Evolutionary conservation across 2,797 vertebrate genomes (phyloP).

Genomic region (Lophius americanus): DNA sequence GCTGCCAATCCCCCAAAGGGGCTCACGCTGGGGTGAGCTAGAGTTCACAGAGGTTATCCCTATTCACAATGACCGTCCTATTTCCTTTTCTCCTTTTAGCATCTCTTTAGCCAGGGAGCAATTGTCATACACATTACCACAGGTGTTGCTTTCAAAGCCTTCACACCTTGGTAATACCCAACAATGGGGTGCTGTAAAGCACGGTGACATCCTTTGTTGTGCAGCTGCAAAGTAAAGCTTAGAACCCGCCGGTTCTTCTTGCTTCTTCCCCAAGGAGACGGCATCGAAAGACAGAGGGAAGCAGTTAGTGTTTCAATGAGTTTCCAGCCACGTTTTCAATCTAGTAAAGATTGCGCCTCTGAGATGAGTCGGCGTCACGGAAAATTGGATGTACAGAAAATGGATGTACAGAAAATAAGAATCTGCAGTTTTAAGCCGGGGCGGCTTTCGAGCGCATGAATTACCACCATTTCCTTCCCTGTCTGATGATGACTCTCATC

Average conservation of each 20-base stretch:
- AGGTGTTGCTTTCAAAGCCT: conserved; percentile 84
- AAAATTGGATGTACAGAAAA: no score
- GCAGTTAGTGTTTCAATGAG: conserved; percentile 63
- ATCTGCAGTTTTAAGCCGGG: conserved; percentile 35
- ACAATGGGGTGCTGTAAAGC: conserved; percentile 80
- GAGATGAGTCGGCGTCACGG: conserved; percentile 44
- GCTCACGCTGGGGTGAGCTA: conserved; percentile 61
- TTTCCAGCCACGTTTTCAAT: conserved; percentile 61
- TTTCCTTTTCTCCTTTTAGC: conserved; percentile 79
- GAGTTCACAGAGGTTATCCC: conserved; percentile 60
- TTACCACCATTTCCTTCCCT: conserved; percentile 26
- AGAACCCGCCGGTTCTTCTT: conserved; percentile 69
- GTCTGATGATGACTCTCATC: conserved; percentile 36
- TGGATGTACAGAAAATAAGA: conserved; percentile 49
- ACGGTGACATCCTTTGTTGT: conserved; percentile 79
- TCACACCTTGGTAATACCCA: conserved; percentile 82
- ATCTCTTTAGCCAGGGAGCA: conserved; percentile 67
- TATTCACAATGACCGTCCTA: conserved; percentile 70
- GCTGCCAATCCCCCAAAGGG: conserved; percentile 65
- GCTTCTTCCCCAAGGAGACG: conserved; percentile 62
- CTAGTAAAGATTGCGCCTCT: conserved; percentile 43
- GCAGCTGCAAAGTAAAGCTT: conserved; percentile 78
- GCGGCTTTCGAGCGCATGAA: conserved; percentile 24
- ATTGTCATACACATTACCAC: conserved; percentile 77
- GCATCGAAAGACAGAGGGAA: conserved; percentile 56